Percentiles rank a stretch among this genome's conserved stretches.
Conservation (phyloP, 2,113 vertebrate species). For the Chionis minor region DNA sequence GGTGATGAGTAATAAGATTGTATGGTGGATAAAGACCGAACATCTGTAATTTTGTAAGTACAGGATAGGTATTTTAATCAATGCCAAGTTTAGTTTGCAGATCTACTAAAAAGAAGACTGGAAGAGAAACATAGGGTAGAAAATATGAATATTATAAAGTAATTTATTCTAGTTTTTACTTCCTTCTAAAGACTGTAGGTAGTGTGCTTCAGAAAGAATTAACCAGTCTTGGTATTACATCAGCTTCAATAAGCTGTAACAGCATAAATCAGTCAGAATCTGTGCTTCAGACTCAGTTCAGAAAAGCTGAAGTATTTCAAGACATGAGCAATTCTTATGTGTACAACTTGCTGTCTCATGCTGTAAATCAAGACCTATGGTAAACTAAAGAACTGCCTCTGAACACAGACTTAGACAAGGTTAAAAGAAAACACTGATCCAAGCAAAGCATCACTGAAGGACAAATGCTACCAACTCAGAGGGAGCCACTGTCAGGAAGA, state of each 20-base stretch:
- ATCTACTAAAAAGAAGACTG: not conserved
- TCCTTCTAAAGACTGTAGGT: not conserved
- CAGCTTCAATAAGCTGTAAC: not conserved
- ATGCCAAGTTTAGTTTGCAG: not conserved
- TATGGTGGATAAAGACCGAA: not conserved
- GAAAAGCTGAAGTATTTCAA: slow-evolving; percentile 1
- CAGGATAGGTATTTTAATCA: not conserved
- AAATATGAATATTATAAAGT: not conserved
- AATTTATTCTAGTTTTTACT: not conserved
- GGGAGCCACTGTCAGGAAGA: not conserved
- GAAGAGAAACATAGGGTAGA: not conserved
- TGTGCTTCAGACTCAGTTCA: not conserved
- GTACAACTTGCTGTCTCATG: not conserved
- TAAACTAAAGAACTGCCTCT: not conserved
- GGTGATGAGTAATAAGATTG: not conserved
- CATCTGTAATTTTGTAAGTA: not conserved
- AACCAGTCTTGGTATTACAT: not conserved
- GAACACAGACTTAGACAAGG: not conserved
- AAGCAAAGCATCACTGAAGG: not conserved
- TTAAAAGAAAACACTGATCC: not conserved
- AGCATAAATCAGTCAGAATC: slow-evolving; percentile 8
- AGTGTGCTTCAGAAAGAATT: not conserved
- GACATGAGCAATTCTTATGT: not conserved
- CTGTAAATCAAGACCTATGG: not conserved
- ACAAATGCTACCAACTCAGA: not conserved